These are phyloP conservation scores for Ellobium chinense DNA, from an alignment of 2,888 invertebrate genomes.

Conservation along the genomic window DNA sequence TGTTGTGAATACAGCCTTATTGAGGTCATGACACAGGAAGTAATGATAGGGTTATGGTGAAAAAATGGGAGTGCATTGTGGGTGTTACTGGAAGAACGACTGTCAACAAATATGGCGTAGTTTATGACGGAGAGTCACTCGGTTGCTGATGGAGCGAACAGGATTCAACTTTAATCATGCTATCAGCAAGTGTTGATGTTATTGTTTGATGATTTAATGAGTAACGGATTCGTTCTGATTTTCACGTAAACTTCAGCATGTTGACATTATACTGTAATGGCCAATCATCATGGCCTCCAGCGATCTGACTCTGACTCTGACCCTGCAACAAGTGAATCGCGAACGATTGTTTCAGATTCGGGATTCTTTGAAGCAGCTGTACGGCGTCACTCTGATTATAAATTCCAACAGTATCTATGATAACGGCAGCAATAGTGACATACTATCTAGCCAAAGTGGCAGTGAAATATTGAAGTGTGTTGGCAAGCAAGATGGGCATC, in stretches of 20 bases:
- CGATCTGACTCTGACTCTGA: not conserved
- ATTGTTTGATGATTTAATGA: too few relatives aligned
- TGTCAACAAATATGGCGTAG: slow-evolving; percentile 25
- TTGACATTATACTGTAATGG: not conserved
- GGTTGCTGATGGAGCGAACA: too few relatives aligned
- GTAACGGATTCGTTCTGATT: too few relatives aligned
- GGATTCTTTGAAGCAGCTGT: not conserved
- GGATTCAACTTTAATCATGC: too few relatives aligned
- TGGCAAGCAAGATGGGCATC: too few relatives aligned
- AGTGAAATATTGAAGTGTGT: too few relatives aligned
- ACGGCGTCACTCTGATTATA: not conserved
- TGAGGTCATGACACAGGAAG: not conserved
- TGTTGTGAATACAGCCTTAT: too few relatives aligned
- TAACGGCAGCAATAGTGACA: not conserved
- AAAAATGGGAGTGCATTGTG: not conserved
- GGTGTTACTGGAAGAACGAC: not conserved
- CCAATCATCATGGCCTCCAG: not conserved
- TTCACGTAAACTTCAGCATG: too few relatives aligned
- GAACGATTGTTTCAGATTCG: not conserved
- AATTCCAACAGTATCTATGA: not conserved
- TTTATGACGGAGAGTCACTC: not conserved
- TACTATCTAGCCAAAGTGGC: too few relatives aligned
- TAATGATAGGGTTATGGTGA: not conserved
- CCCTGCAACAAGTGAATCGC: not conserved
- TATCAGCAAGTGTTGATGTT: too few relatives aligned